phyloP scores from a whole-genome alignment of 1,140 invertebrate species.

The Dolichoris vasculosae region DNA sequence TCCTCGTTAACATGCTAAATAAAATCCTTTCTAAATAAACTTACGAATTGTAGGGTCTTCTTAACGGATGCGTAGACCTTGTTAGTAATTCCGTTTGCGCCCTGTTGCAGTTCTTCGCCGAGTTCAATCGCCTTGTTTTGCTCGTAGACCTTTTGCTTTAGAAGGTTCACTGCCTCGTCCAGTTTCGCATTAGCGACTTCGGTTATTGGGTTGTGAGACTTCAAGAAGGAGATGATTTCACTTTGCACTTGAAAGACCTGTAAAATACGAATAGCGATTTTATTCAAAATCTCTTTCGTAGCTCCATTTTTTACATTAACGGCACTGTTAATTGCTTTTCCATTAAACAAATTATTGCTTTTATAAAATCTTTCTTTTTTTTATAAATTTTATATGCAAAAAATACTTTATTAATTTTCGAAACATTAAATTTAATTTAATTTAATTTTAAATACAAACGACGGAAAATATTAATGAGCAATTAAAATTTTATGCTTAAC shows the following conservation, averaged over 20 bases:
- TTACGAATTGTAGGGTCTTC: conserved; percentile 32
- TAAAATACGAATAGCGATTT: not conserved
- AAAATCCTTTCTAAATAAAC: not conserved
- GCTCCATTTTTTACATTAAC: not conserved
- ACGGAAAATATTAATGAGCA: no score
- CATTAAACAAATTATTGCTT: no score
- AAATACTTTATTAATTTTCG: no score
- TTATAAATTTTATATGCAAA: no score
- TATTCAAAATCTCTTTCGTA: not conserved
- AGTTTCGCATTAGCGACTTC: not conserved
- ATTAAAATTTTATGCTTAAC: no score
- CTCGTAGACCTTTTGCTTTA: conserved; percentile 35
- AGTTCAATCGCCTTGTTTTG: conserved; percentile 37
- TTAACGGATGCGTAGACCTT: conserved; percentile 17
- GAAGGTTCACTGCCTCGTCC: not conserved
- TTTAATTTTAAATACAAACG: no score
- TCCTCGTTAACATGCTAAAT: not conserved
- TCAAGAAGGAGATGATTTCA: not conserved
- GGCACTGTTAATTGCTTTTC: no score
- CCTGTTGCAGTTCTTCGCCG: conserved; percentile 21
- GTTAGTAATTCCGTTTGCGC: conserved; percentile 13
- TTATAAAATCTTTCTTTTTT: no score
- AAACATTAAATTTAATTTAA: no score
- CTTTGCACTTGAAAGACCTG: conserved; percentile 4
- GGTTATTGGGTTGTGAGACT: not conserved